Evolutionary conservation across 2,113 vertebrate genomes (phyloP), one percentile per base, ranked within the genome.

Genomic region (Nothocercus julius): DNA sequence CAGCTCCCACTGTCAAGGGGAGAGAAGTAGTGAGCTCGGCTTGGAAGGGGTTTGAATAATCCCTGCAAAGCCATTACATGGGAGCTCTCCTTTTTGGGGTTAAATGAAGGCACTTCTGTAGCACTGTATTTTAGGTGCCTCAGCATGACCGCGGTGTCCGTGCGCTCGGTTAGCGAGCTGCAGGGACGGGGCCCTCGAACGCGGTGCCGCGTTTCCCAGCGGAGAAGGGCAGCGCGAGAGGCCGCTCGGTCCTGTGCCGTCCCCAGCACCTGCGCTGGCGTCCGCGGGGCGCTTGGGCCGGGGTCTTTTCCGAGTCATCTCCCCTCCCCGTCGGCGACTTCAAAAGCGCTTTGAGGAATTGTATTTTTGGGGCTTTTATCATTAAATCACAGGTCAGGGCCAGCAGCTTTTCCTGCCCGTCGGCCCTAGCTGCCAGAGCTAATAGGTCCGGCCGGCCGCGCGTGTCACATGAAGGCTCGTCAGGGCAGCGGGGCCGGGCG

Each of bases 401-500:
- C 84, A 63, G 87, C 68, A 92, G 89, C 87, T 74, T 85, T 93
- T 63, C 66, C 78, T 93, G 92, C 84, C 91, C 58, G 74, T 89
- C 87, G 82, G 93, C 82, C 92, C n/a, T 49, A 40, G 63, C 94
- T 95, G 95, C 94, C 93, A 80, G 76, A 92, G 85, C 56, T n/a
- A 69, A 80, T 93, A 70, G 54, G 85, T 89, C 87, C 91, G 4
- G 14, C n/a, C 0, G 67, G 82, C 82, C 91, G 93, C 58, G 62
- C 89, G 74, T 82, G 91, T 82, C 77, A 72, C 53, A 4, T 22
- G 0, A 3, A 34, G 77, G 64, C 83, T 63, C 2, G 2, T 69
- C 1, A 0, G 0, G 0, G 89, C 67, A 59, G 2, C 0, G 24
- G 47, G 91, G 83, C 89, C 76, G 54, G 18, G 88, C 75, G 72